Evolutionary conservation across 23 tunicate genomes (phyloP), one percentile per base, ranked within the genome.

Genomic region (Phallusia fumigata): DNA sequence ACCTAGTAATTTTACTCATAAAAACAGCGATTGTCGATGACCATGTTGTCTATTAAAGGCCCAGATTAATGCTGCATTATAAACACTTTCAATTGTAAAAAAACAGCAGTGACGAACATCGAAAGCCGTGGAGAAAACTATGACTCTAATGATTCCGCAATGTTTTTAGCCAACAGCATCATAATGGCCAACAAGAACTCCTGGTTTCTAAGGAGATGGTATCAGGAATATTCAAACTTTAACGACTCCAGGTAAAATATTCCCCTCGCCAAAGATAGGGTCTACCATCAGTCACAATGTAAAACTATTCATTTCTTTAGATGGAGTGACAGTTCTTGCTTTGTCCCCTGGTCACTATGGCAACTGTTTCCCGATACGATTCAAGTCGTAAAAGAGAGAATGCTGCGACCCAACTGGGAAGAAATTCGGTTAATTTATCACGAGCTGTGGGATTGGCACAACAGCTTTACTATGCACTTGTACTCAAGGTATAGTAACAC

Each of bases 341-440:
- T 97, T 52, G 99, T 92, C 35, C 99, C 99, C 26, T 97, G 99
- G 99, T 88, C 99, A 45, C 24, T 97, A 72, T 97, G 99, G 99
- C 79, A 78, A 69, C 75, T 97, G 11, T 97, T 97, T 84, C 99
- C 99, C 3, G 31, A 76, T 0, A 81, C 85, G 15, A 75, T 97
- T 31, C 76, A 84, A 16, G 89, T 97, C 8, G 97, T 88, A 19
- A 92, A 92, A 77, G 92, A 96, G 77, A 88, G 69, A 35, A 87
- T 96, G 93, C 84, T 96, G 64, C 78, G 99, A 35, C 99, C 99
- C 26, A 97, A 97, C 81, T 97, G 99, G 99, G 99, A 97, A 76
- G 99, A 97, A 92, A 80, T 97, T 1, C 22, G 49, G 8, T 86
- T 64, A 30, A 79, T 88, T 35, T 97, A 97, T 53, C 86, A 75